These are phyloP conservation scores for Mirza zaza DNA, from an alignment of 2,113 vertebrate species.

Conservation along the genomic window DNA sequence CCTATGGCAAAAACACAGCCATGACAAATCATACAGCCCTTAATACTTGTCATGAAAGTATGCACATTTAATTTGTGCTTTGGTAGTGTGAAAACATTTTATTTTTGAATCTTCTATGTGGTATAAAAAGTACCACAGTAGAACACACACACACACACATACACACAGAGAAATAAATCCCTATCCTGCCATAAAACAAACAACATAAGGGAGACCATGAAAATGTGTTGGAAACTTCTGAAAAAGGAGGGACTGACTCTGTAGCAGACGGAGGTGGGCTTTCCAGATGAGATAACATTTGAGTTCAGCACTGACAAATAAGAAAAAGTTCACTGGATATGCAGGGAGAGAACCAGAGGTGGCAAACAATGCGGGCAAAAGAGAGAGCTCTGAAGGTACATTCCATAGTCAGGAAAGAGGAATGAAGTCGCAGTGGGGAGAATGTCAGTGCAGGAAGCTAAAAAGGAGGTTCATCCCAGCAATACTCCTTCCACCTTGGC, in stretches of 20 bases:
- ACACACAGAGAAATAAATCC: constrained; percentile 8
- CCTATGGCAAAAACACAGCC: background rate
- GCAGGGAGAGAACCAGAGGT: background rate
- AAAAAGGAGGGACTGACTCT: background rate
- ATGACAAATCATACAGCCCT: background rate
- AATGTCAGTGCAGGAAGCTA: background rate
- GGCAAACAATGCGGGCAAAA: background rate
- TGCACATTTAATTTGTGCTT: background rate
- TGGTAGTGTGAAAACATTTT: background rate
- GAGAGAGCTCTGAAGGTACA: background rate
- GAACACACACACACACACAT: background rate
- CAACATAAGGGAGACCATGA: background rate
- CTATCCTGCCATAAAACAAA: background rate
- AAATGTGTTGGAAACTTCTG: background rate
- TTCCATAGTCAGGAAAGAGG: background rate
- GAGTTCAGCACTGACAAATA: background rate
- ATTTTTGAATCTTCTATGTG: background rate
- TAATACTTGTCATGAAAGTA: background rate
- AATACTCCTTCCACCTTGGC: background rate
- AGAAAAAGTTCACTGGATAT: background rate
- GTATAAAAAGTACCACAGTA: background rate
- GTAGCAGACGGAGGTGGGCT: background rate
- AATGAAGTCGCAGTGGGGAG: background rate
- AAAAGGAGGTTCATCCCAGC: background rate
- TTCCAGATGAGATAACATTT: background rate